A percentile compares a stretch with the other conserved stretches of the same genome.
Conservation (phyloP, 2,113 vertebrate species). For the Symphodus melops region DNA sequence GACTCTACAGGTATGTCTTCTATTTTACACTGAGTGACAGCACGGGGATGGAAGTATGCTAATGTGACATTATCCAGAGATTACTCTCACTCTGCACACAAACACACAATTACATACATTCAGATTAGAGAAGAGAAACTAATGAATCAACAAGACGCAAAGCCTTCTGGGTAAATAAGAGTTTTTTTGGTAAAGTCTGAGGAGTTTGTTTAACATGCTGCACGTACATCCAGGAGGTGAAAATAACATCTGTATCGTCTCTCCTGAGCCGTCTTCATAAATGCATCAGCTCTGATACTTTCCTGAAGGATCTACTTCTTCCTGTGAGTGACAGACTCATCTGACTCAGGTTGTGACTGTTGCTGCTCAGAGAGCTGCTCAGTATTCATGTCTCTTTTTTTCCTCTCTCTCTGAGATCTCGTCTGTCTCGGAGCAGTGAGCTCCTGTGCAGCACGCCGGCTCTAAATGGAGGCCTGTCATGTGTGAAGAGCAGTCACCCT, state of each 20-base stretch:
- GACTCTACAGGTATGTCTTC: slow-evolving; percentile 52
- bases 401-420: not conserved
- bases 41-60: slow-evolving; percentile 45
- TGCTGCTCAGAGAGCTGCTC: not conserved
- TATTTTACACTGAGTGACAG: slow-evolving; percentile 57
- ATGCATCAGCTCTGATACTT: not conserved
- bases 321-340: slow-evolving; percentile 14
- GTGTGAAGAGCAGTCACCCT: not conserved
- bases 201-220: slow-evolving; percentile 21
- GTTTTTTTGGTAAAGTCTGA: slow-evolving; percentile 22
- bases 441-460: not conserved
- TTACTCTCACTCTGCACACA: slow-evolving; percentile 23
- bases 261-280: slow-evolving; percentile 5
- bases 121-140: slow-evolving; percentile 26
- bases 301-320: slow-evolving; percentile 12
- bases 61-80: slow-evolving; percentile 67
- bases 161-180: slow-evolving; percentile 22
- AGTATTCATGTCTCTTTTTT: not conserved
- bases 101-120: not conserved
- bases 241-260: slow-evolving; percentile 13
- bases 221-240: not conserved
- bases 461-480: not conserved
- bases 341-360: not conserved
- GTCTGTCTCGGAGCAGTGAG: not conserved
- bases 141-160: slow-evolving; percentile 44